Evolutionary conservation across 2,113 vertebrate genomes (phyloP).

Genomic region (Galemys pyrenaicus): DNA sequence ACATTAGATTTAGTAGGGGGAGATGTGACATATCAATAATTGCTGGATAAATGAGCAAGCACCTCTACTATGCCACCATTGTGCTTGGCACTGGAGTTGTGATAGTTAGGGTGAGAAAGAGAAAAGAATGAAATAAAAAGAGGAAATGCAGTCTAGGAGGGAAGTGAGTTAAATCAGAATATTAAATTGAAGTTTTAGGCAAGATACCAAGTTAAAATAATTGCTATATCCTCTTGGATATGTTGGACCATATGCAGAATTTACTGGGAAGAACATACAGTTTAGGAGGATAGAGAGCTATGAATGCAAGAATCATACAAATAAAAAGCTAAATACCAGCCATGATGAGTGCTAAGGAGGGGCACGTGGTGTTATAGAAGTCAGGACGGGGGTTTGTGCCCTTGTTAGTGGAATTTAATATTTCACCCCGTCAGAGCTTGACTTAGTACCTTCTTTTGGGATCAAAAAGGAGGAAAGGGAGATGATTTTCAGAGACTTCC

Average conservation of each 20-base stretch:
- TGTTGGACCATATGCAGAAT: neutral
- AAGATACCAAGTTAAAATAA: neutral
- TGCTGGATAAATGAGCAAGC: neutral
- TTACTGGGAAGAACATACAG: neutral
- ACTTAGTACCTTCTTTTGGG: neutral
- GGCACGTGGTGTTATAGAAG: neutral
- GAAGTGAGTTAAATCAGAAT: conserved; percentile 3
- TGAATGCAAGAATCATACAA: neutral
- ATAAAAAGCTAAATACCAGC: neutral
- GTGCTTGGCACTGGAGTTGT: neutral
- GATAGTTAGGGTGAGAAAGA: neutral
- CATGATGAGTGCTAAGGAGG: neutral
- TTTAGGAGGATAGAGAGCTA: neutral
- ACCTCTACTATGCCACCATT: neutral
- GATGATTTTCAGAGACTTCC: conserved; percentile 13
- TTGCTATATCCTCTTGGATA: neutral
- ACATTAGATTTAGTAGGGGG: neutral
- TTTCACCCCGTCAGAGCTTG: neutral
- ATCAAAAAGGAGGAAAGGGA: neutral
- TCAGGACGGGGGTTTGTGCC: neutral
- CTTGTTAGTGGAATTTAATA: neutral
- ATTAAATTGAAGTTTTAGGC: conserved; percentile 25
- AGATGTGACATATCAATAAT: neutral
- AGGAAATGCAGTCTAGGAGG: neutral
- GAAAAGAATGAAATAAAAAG: neutral